Evolutionary conservation across 2,888 invertebrate genomes (phyloP), one percentile per base, ranked within the genome.

Genomic region (Ferdinandea cuprea): DNA sequence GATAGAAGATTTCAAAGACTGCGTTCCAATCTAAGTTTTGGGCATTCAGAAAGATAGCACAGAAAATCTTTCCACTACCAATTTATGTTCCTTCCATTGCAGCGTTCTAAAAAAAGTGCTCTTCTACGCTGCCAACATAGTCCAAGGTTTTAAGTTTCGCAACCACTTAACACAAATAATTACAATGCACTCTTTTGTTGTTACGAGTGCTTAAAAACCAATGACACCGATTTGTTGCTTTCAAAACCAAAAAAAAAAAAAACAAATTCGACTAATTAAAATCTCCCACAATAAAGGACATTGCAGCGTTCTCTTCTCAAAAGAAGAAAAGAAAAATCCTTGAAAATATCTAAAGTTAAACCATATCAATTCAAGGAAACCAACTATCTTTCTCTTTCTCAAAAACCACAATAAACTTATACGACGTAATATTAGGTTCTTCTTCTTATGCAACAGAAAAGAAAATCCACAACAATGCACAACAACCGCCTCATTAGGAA

Each of bases 271-370:
- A n/a, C n/a, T 73, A 73, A 79, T 79, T 79, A 79, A 61, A 73
- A 68, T 56, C 66, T 46, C 59, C 56, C 35, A 56, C 56, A 68
- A 46, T 28, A 56, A 79, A 79, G 79, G 79, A 73, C 73, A 79
- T 40, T 79, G 79, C 79, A 68, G 73, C 42, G 9, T 21, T 40
- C 44, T 73, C 30, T 17, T n/a, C 68, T 73, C 32, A 19, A 3
- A 37, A 32, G 56, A 30, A n/a, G 25, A 25, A 25, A 25, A 25
- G 25, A 2, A 3, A 40, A 61, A 61, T 79, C 76, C 65, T 71
- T 76, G 65, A 69, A 74, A 46, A 28, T 42, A 50, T 42, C 66
- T 35, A 37, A 56, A 35, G 17, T 40, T 17, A 44, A 59, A 61
- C 56, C 28, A 74, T 56, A 61, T 50, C 65, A 73, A 68, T 52